Percentiles rank a stretch among this genome's conserved stretches.
Conservation (phyloP, 1,140 invertebrate species). For the Tigriopus japonicus region DNA sequence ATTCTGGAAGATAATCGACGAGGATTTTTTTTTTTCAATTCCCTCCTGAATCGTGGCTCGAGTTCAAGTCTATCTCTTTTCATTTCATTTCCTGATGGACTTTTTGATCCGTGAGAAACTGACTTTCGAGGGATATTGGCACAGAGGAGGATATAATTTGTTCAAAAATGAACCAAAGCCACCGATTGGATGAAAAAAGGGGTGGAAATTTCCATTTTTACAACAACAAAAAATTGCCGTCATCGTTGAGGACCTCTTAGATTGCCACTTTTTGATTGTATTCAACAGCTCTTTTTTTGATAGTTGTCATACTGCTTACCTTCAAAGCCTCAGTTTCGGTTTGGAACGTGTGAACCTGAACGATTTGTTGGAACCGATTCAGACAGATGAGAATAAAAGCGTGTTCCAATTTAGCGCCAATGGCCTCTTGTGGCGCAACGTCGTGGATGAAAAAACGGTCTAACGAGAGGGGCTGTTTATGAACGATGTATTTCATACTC, state of each 20-base stretch:
- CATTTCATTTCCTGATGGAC: too few species aligned
- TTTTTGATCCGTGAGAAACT: too few species aligned
- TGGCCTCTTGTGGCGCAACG: slow-evolving; percentile 34
- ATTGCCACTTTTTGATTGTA: too few species aligned
- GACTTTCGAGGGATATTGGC: too few species aligned
- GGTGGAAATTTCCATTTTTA: too few species aligned
- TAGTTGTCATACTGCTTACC: slow-evolving; percentile 23
- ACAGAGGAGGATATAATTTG: too few species aligned
- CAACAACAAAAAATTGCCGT: too few species aligned
- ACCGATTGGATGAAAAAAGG: too few species aligned
- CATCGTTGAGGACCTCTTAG: too few species aligned
- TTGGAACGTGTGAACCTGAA: slow-evolving; percentile 29
- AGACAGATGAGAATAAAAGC: slow-evolving; percentile 37
- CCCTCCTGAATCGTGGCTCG: background rate
- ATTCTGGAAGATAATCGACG: background rate
- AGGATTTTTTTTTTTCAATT: background rate
- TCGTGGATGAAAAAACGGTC: slow-evolving; percentile 46
- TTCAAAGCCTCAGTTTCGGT: slow-evolving; percentile 25
- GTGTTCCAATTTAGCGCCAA: slow-evolving; percentile 33
- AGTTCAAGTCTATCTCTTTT: too few species aligned
- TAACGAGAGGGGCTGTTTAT: slow-evolving; percentile 43
- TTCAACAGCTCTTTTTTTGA: too few species aligned
- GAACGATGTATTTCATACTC: slow-evolving; percentile 36
- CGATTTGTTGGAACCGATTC: slow-evolving; percentile 34
- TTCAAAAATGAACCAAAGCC: too few species aligned